Evolutionary conservation across 2,113 vertebrate species (phyloP), one percentile per base, ranked within the genome.

Genomic region (Bubo scandiacus): DNA sequence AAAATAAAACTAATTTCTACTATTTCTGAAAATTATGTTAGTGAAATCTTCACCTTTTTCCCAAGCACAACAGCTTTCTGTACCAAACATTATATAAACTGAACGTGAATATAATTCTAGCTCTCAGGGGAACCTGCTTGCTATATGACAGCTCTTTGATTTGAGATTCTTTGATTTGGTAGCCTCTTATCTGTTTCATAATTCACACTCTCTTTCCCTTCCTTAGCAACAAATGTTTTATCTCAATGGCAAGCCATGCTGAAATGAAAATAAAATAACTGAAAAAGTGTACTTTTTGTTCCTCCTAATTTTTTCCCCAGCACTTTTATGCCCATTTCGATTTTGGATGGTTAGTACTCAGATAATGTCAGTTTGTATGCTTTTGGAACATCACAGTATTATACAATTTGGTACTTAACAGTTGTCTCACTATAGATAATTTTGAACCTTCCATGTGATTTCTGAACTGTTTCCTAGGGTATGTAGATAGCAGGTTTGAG

Each of bases 131-230:
- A 93, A 91, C 20, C 21, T 75, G 30, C 66, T 65, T 87, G 54
- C 36, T 94, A 10, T 79, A 85, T 79, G 84, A 21, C 52, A 89
- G 84, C 30, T 82, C 47, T 96, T 87, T 90, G 83, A 96, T 96
- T 92, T 91, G 81, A 0, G 3, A 36, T 81, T 83, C 72, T 96
- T 96, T 96, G 81, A 94, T 94, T 93, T 95, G 43, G 19, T 90
- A 89, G 49, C 61, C 40, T 96, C 81, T 95, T 91, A 82, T 51
- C 84, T 85, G 29, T 62, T 92, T 94, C 65, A 79, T 89, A 91
- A 74, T 79, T 92, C 77, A 84, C 55, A 66, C 18, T 54, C 32
- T 72, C 6, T 88, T 94, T 83, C 38, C 40, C 29, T 86, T 92
- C 58, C 23, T 88, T 63, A 86, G 61, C 47, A 89, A 80, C 10